A percentile compares a stretch with the other conserved stretches of the same genome.
phyloP scores from a whole-genome alignment of 2,888 invertebrate species.

The Orthosia incerta region DNA sequence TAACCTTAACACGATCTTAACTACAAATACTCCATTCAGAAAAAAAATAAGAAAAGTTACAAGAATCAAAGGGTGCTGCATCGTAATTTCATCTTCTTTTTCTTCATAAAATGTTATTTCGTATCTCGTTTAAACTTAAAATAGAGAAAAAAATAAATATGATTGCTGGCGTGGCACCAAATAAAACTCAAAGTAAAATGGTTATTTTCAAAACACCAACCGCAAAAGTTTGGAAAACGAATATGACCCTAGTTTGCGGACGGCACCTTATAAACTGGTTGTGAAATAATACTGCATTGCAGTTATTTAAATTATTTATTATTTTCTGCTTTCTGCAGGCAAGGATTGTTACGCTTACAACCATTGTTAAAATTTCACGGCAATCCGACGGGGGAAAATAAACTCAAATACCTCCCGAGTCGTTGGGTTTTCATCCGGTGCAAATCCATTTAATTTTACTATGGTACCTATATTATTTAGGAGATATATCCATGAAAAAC shows the following conservation, averaged over 20 bases:
- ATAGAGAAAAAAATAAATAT: slow-evolving; percentile 19
- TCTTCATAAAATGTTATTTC: background rate
- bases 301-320: slow-evolving; percentile 55
- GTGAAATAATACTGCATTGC: slow-evolving; percentile 64
- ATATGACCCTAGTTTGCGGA: slow-evolving; percentile 19
- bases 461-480: background rate
- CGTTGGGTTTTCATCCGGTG: background rate
- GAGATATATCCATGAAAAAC: background rate
- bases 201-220: slow-evolving; percentile 36
- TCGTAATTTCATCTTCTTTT: background rate
- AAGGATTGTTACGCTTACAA: slow-evolving; percentile 24
- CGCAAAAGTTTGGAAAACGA: slow-evolving; percentile 27
- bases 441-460: slow-evolving; percentile 2
- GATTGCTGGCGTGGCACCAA: background rate
- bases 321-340: slow-evolving; percentile 31
- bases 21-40: too few species aligned
- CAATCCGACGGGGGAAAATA: slow-evolving; percentile 9
- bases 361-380: slow-evolving; percentile 47
- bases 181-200: slow-evolving; percentile 42
- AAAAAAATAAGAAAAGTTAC: background rate
- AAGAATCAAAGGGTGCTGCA: background rate
- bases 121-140: background rate
- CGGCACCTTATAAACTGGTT: slow-evolving; percentile 44
- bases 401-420: slow-evolving; percentile 4
- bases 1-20: too few species aligned